Percentiles rank a stretch among this genome's conserved stretches.
Conservation (phyloP, 2,113 vertebrate genomes). For the Sturnira hondurensis region DNA sequence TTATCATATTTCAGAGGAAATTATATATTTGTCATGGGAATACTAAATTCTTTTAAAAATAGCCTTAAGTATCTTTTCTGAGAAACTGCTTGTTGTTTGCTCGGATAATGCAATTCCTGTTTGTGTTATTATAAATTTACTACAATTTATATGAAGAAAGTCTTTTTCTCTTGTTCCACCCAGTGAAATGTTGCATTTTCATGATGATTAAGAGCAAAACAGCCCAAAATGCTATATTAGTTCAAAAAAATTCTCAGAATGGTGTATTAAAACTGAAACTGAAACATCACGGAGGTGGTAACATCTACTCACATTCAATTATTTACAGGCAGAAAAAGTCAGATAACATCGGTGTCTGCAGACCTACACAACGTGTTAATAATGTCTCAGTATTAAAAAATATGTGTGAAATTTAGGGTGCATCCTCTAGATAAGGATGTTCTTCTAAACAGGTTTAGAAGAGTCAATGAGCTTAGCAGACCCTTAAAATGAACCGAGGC, state of each 20-base stretch:
- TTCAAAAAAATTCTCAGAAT: slow-evolving; percentile 67
- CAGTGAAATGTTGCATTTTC: slow-evolving; percentile 48
- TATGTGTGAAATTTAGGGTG: background rate
- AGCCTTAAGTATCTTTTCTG: slow-evolving; percentile 1
- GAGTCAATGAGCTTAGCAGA: background rate
- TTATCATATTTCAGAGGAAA: slow-evolving; percentile 30
- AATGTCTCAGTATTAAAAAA: background rate
- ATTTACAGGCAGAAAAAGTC: background rate
- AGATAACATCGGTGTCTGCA: background rate
- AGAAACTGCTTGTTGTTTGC: background rate
- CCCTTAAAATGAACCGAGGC: background rate
- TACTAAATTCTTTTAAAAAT: background rate
- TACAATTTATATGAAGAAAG: slow-evolving; percentile 9
- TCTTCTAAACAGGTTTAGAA: background rate
- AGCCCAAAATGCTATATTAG: slow-evolving; percentile 39
- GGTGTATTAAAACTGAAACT: slow-evolving; percentile 62
- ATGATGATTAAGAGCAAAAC: slow-evolving; percentile 65
- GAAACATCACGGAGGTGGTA: slow-evolving; percentile 37
- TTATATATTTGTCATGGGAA: background rate
- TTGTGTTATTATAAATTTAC: background rate
- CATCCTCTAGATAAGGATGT: background rate
- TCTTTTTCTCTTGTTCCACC: slow-evolving; percentile 17
- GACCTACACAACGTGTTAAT: background rate
- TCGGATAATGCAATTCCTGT: slow-evolving; percentile 21
- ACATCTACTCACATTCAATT: slow-evolving; percentile 44